phyloP scores from a whole-genome alignment of 2,888 invertebrate genomes.

The Dolichomitus sp. region DNA sequence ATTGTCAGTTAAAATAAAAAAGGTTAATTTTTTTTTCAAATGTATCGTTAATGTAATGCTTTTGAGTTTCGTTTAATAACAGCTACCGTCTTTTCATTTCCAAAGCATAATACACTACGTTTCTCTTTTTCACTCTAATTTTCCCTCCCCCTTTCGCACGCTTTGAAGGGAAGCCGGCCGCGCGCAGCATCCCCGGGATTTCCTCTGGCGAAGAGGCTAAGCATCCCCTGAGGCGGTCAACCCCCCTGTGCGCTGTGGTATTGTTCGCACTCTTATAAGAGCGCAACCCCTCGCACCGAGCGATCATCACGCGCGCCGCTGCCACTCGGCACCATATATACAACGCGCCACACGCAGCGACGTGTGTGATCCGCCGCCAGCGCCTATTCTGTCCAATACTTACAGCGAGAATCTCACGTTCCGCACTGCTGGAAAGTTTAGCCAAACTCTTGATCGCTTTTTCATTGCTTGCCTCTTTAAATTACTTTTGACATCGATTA shows the following conservation, averaged over 20 bases:
- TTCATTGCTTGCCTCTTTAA: not conserved
- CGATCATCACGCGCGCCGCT: constrained; percentile 60
- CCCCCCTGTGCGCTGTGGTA: constrained; percentile 28
- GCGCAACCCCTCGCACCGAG: constrained; percentile 61
- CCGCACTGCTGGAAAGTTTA: constrained; percentile 39
- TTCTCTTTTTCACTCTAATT: not conserved
- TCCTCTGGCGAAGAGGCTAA: constrained; percentile 58
- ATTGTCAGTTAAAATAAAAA: not conserved
- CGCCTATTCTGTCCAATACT: constrained; percentile 35
- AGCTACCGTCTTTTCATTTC: not conserved
- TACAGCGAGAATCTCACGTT: constrained; percentile 63
- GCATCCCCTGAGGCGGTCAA: constrained; percentile 58
- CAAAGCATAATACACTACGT: not conserved
- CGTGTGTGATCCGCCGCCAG: constrained; percentile 53
- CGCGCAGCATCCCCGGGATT: constrained; percentile 60
- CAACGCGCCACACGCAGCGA: constrained; percentile 45
- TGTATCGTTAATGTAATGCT: not conserved
- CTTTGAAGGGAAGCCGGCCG: constrained; percentile 36
- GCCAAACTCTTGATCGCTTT: not conserved
- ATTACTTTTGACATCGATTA: not conserved
- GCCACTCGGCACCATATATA: not conserved
- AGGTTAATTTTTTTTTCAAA: not conserved
- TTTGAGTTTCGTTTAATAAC: not conserved
- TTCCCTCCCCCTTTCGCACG: constrained; percentile 48
- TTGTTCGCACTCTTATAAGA: constrained; percentile 65